Conservation (phyloP, 2,113 vertebrate species). For the Calyptomena viridis region DNA sequence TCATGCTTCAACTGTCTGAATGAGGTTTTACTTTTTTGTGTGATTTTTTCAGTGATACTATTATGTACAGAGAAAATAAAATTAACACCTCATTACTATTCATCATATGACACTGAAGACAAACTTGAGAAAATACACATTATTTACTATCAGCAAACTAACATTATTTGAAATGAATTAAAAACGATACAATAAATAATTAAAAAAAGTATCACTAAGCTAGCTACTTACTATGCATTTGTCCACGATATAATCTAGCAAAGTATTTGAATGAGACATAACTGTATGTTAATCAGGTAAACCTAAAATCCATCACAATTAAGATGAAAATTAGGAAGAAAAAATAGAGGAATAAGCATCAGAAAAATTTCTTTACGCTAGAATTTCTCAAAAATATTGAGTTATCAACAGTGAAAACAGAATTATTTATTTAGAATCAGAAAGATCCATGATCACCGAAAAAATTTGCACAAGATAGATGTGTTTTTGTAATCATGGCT, state of each 20-base stretch:
- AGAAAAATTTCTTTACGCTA: background rate
- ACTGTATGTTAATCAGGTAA: background rate
- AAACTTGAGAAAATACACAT: background rate
- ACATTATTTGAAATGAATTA: background rate
- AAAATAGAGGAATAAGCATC: background rate
- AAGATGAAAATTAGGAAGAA: background rate
- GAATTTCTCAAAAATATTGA: background rate
- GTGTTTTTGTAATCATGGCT: background rate
- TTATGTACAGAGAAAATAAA: constrained; percentile 7
- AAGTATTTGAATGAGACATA: background rate
- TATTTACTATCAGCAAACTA: background rate
- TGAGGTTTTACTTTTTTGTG: background rate
- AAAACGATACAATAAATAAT: background rate
- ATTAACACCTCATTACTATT: background rate
- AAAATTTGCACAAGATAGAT: background rate
- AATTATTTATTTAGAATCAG: background rate
- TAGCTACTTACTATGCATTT: background rate
- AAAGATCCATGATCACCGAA: background rate
- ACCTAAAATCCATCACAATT: background rate
- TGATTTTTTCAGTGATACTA: background rate
- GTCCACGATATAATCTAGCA: background rate
- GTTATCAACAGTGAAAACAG: background rate
- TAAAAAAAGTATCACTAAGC: background rate
- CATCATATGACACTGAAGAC: background rate
- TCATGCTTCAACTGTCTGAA: background rate